Evolutionary conservation across 2,797 vertebrate genomes (phyloP).

Genomic region (Myiotriccus ornatus): DNA sequence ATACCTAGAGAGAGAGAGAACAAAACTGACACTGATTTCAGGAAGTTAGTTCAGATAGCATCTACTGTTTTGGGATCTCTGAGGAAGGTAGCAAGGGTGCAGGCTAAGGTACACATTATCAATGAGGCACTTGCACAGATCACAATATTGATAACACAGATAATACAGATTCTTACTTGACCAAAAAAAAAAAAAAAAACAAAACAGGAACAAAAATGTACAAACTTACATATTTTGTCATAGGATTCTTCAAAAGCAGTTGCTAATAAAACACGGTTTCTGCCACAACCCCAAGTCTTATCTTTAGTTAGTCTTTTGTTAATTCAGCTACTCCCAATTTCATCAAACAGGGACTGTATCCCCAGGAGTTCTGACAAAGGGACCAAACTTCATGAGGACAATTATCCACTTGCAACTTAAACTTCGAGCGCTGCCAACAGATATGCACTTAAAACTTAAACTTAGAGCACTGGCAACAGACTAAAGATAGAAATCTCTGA

Average conservation of each 20-base stretch:
- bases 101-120: not conserved
- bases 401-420: not conserved
- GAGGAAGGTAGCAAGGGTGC: not conserved
- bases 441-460: not conserved
- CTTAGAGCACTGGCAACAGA: not conserved
- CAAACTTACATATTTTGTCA: not conserved
- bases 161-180: not conserved
- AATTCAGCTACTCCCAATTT: not conserved
- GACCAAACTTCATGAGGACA: accelerated
- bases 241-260: not conserved
- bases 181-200: not conserved
- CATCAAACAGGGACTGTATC: not conserved
- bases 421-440: not conserved
- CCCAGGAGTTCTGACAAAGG: not conserved
- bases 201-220: not conserved
- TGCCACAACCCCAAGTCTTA: not conserved
- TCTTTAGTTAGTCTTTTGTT: not conserved
- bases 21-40: not conserved
- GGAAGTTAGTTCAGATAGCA: not conserved
- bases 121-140: not conserved
- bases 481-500: not conserved
- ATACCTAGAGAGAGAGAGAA: not conserved
- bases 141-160: not conserved
- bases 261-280: not conserved
- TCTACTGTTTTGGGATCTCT: not conserved